Base-by-base conservation (phyloP, 2,888 invertebrate species). In the Dendrolimus pini region DNA sequence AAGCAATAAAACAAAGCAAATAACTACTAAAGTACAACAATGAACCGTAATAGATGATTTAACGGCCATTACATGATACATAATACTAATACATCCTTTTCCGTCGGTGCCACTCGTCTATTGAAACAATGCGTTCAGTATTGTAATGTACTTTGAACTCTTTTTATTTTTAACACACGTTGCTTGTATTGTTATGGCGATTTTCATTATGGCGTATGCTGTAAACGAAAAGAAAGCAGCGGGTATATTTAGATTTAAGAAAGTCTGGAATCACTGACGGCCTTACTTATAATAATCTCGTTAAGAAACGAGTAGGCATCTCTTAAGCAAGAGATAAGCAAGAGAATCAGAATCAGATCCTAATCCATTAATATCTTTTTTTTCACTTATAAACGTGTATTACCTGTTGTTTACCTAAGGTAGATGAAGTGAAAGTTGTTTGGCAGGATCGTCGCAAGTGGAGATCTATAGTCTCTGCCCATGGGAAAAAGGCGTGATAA, bases 121-220 rank as follows among this genome's bases (percentile, higher is more conserved):
- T 47, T 47, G 47, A 81, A 83, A 85, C 83, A 85, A 83, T 79
- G 71, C 71, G 53, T 68, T 67, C 75, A 70, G 78, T 78, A 77
- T 84, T 83, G 75, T 80, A 65, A 69, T 67, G 66, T 66, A 71
- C 66, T 72, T 76, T 79, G 75, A 47, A 47, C 9, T 47, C 47
- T 80, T 78, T 77, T 80, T 82, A 80, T 82, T 83, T 82, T 80
- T 75, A 78, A 75, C 70, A 65, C 72, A 70, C 77, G 76, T 76
- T 74, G 70, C 66, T 69, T 62, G 63, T 73, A 75, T 81, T 83
- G 78, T 84, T 83, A 75, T 78, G 72, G 71, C 75, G 72, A 75
- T 73, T 80, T 75, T 75, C 67, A 67, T 68, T 73, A 68, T 66
- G 56, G 56, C 56, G 61, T 61, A 12, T 66, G 74, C 74, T 59